phyloP scores from a whole-genome alignment of 1,140 invertebrate genomes.

The Linepithema humile region DNA sequence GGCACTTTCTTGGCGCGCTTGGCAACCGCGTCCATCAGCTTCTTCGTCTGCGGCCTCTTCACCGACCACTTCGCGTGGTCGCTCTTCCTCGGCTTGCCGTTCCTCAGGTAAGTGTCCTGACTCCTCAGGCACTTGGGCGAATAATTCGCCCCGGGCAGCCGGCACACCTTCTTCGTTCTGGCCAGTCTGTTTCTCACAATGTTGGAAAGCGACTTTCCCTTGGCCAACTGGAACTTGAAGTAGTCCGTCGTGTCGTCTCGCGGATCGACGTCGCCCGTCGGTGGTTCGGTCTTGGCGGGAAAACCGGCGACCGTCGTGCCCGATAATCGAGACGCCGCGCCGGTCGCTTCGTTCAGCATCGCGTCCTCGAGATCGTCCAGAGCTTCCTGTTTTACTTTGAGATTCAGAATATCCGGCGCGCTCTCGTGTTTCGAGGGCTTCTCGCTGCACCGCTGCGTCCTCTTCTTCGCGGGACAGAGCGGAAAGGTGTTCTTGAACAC shows the following conservation, averaged over 20 bases:
- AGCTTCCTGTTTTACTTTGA: constrained; percentile 51
- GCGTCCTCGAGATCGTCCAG: not conserved
- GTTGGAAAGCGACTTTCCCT: not conserved
- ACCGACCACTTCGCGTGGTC: not conserved
- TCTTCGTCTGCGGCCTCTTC: constrained; percentile 40
- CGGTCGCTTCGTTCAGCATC: not conserved
- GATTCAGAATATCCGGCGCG: not conserved
- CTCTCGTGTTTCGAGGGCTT: not conserved
- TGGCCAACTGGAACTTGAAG: not conserved
- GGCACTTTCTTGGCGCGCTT: constrained; percentile 33
- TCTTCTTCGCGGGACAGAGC: too few species aligned
- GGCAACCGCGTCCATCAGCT: constrained; percentile 9
- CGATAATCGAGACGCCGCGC: not conserved
- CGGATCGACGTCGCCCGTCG: not conserved
- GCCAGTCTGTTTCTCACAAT: constrained; percentile 22
- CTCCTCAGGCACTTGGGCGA: constrained; percentile 72
- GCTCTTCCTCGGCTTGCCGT: constrained; percentile 65
- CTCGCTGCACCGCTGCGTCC: too few species aligned
- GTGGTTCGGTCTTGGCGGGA: not conserved
- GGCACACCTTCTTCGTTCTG: constrained; percentile 21
- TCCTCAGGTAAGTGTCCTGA: constrained; percentile 71
- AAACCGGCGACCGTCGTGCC: not conserved
- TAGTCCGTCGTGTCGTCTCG: not conserved
- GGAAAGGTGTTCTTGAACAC: too few species aligned
- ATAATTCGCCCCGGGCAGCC: not conserved